phyloP scores from a whole-genome alignment of 2,797 vertebrate genomes.

The Falco naumanni region DNA sequence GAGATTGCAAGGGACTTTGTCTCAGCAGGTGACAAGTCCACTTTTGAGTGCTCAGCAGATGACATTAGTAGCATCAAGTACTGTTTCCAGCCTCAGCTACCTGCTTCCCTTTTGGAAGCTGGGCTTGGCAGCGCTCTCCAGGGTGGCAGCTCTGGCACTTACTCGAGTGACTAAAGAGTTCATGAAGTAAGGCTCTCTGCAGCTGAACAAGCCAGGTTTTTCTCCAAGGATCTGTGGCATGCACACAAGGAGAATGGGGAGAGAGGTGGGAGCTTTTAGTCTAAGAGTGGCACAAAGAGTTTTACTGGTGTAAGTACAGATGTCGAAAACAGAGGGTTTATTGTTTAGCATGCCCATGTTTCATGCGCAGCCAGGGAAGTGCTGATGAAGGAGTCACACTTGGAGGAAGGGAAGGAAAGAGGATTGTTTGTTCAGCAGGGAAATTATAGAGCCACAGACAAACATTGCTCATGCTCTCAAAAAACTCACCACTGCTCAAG shows the following conservation, averaged over 20 bases:
- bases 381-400: conserved; percentile 23
- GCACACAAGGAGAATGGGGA: neutral
- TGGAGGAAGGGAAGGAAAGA: neutral
- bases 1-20: neutral
- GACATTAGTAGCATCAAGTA: neutral
- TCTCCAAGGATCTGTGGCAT: neutral
- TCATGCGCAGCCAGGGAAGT: neutral
- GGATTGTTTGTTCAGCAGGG: neutral
- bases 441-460: neutral
- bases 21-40: neutral
- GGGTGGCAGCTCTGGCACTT: neutral
- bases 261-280: neutral
- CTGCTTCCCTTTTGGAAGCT: neutral
- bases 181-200: neutral
- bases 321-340: conserved; percentile 36
- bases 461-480: conserved; percentile 1
- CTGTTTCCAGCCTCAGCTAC: neutral
- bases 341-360: conserved; percentile 8
- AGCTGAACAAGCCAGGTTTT: neutral
- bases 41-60: neutral
- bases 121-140: neutral
- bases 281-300: neutral
- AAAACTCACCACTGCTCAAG: neutral
- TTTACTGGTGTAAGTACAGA: neutral
- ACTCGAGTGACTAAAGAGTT: neutral